Evolutionary conservation across 2,797 vertebrate genomes (phyloP), one percentile per base, ranked within the genome.

Genomic region (Enteromius thamalakanensis): DNA sequence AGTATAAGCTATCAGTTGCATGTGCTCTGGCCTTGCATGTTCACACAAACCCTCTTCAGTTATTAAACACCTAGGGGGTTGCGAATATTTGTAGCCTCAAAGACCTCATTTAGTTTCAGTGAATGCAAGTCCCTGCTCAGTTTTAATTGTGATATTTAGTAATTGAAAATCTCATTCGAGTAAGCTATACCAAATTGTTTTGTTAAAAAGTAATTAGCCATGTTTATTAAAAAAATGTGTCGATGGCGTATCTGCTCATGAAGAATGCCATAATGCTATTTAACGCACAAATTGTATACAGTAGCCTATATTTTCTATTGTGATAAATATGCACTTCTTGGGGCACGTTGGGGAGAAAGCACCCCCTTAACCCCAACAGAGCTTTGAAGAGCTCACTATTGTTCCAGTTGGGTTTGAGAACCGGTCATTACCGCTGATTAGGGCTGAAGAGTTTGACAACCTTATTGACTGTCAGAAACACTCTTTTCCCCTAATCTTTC

Each of bases 401-500:
- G 97, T 99, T 95, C 95, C 90, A 87, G 58, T 88, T 83, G 94
- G 94, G 95, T 95, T 95, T 88, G 92, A 94, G 95, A 94, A 94
- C 85, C 95, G 95, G 96, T 98, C 97, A 98, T 99, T 99, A 99
- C 96, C 94, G 91, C 95, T 97, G 95, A 99, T 99, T 99, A 99
- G 95, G 94, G 93, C 94, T 96, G 97, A 99, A 96, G 96, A 94
- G 95, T 98, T 97, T 98, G 97, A 99, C 98, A 98, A 96, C 96
- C 94, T 94, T 93, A 96, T 95, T 95, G 96, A 95, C 96, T 93
- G 96, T 96, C 89, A 94, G 90, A 95, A 96, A 94, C 94, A 95
- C 95, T 95, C 88, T 95, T 93, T 96, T 94, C 93, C 94, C 94
- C 94, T 90, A 90, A 92, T 84, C 91, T 95, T 95, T 91, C 95